These are phyloP conservation scores for Teleogryllus oceanicus DNA, from an alignment of 2,888 invertebrate species.

Conservation along the genomic window DNA sequence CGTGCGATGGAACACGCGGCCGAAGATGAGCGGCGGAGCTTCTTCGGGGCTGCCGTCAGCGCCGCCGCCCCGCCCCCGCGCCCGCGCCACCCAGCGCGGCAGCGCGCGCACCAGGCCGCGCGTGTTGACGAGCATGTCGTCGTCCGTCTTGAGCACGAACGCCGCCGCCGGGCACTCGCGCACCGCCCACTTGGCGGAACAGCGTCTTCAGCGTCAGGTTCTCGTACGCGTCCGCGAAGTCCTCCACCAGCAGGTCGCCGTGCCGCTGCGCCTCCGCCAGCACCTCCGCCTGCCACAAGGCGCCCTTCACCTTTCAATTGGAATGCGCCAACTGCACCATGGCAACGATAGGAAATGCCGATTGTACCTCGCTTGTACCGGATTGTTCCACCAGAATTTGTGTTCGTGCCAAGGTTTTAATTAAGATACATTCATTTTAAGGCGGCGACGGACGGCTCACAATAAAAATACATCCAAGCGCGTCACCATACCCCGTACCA, in stretches of 20 bases:
- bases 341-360: no score
- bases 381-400: no score
- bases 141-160: slow-evolving; percentile 25
- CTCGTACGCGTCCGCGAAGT: slow-evolving; percentile 29
- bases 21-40: neutral
- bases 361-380: no score
- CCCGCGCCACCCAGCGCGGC: neutral
- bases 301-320: no score
- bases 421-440: no score
- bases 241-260: slow-evolving; percentile 30
- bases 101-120: slow-evolving; percentile 12
- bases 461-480: no score
- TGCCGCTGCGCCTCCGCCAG: slow-evolving; percentile 23
- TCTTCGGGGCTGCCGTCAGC: neutral
- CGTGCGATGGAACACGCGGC: neutral
- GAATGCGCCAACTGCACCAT: no score
- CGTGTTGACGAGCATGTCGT: slow-evolving; percentile 5
- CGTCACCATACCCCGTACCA: no score
- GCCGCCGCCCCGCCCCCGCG: neutral
- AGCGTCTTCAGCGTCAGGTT: slow-evolving; percentile 30
- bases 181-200: slow-evolving; percentile 30
- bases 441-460: no score
- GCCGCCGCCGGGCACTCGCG: slow-evolving; percentile 18
- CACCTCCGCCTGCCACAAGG: slow-evolving; percentile 5
- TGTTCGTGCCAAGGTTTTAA: no score